Percentiles rank a stretch among this genome's conserved stretches.
phyloP scores from a whole-genome alignment of 1,140 invertebrate genomes.

The Bombus polaris region DNA sequence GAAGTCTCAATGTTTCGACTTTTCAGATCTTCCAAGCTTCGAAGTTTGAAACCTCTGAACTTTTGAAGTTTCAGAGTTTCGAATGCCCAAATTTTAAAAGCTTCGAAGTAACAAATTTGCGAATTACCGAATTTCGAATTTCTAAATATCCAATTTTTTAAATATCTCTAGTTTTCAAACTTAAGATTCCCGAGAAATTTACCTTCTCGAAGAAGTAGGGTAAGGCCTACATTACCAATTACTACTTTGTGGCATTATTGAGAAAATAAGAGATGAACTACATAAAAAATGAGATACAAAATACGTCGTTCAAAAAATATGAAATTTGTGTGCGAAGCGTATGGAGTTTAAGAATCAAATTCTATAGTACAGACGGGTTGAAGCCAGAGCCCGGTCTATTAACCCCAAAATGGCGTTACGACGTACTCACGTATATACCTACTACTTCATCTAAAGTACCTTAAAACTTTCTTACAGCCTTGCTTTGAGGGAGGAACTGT shows the following conservation, averaged over 20 bases:
- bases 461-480: conserved; percentile 38
- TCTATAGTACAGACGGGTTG: background rate
- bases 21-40: no score
- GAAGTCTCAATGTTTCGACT: no score
- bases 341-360: background rate
- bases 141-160: background rate
- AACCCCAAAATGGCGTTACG: conserved; percentile 32
- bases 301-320: no score
- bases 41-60: no score
- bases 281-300: background rate
- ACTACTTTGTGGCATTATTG: no score
- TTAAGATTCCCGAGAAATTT: background rate
- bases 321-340: background rate
- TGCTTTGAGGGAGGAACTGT: conserved; percentile 1
- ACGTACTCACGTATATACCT: conserved; percentile 13
- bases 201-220: background rate
- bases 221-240: background rate
- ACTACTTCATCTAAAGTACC: conserved; percentile 28
- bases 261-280: no score
- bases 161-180: background rate
- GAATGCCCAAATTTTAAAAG: background rate
- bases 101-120: background rate
- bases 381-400: conserved; percentile 25
- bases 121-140: background rate
- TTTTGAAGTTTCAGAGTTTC: background rate